A percentile compares a stretch with the other conserved stretches of the same genome.
Conservation (phyloP, 1,140 invertebrate genomes). For the Ceratosolen solmsi region DNA sequence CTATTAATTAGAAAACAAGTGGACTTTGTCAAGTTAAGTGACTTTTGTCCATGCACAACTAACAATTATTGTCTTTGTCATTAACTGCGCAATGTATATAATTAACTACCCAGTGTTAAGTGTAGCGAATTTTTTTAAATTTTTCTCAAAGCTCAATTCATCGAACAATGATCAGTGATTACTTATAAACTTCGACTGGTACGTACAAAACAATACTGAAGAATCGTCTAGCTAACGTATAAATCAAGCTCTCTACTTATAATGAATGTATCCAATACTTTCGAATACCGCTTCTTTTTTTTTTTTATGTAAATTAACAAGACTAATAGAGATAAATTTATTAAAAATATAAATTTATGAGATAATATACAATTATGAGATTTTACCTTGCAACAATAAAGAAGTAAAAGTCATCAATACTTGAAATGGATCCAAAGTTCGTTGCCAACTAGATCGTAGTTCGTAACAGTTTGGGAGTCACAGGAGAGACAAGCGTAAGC, state of each 20-base stretch:
- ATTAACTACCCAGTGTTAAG: too few relatives aligned
- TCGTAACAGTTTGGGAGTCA: neutral
- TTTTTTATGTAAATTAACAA: neutral
- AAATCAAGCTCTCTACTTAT: neutral
- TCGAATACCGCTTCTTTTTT: neutral
- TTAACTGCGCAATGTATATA: too few relatives aligned
- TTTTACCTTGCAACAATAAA: neutral
- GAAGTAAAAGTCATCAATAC: neutral
- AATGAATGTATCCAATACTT: neutral
- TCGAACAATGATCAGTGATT: neutral
- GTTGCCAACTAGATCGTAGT: conserved; percentile 19
- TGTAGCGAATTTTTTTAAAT: too few relatives aligned
- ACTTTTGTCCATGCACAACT: too few relatives aligned
- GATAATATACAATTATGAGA: neutral
- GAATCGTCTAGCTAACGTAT: too few relatives aligned
- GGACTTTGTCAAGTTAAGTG: too few relatives aligned
- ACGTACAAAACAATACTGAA: neutral
- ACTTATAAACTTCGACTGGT: neutral
- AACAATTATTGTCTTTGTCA: too few relatives aligned
- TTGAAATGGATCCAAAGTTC: conserved; percentile 28
- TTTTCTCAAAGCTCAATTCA: neutral
- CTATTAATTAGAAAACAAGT: too few relatives aligned
- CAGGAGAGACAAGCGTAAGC: neutral
- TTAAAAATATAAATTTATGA: neutral
- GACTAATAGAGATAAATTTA: neutral